phyloP scores from a whole-genome alignment of 1,140 invertebrate species.

The Atopsyche davidsoni region DNA sequence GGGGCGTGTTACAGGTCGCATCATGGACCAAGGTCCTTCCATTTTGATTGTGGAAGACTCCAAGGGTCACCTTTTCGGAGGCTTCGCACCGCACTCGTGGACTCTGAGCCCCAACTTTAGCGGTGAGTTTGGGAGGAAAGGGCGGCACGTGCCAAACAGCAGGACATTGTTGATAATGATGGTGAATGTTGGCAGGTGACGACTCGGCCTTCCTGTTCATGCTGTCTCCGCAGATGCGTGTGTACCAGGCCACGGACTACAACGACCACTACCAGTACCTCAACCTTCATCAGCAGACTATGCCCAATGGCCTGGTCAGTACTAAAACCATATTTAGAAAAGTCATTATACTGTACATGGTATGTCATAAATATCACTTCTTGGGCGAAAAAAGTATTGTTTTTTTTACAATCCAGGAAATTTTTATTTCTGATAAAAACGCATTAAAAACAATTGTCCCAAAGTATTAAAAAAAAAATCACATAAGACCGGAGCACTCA shows the following conservation, averaged over 20 bases:
- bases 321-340: conserved; percentile 8
- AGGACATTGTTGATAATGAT: conserved; percentile 59
- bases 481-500: no score
- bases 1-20: conserved; percentile 51
- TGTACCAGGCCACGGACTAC: conserved; percentile 71
- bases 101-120: conserved; percentile 40
- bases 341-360: background rate
- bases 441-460: no score
- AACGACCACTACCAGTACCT: conserved; percentile 89
- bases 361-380: no score
- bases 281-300: conserved; percentile 80
- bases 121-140: conserved; percentile 19
- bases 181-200: conserved; percentile 50
- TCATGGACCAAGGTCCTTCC: conserved; percentile 70
- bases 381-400: no score
- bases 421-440: no score
- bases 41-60: conserved; percentile 73
- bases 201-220: conserved; percentile 77
- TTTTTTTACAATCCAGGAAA: no score
- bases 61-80: conserved; percentile 81
- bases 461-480: no score
- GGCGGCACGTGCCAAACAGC: no score
- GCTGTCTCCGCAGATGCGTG: conserved; percentile 67
- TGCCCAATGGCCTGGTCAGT: conserved; percentile 84
- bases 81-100: conserved; percentile 76